Conservation (phyloP, 2,888 invertebrate genomes). For the Noctua fimbriata region DNA sequence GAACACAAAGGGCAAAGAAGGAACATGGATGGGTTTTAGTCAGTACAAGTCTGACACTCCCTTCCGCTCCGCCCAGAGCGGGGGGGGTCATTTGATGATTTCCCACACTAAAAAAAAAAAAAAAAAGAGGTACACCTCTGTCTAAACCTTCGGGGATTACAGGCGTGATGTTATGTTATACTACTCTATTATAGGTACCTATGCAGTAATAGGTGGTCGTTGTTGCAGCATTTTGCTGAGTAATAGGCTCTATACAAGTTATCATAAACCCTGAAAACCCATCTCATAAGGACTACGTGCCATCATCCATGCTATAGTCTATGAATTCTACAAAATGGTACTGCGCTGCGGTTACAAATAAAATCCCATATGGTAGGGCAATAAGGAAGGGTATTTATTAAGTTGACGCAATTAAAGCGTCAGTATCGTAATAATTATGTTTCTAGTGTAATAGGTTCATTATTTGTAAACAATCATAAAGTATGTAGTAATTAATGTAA, state of each 20-base stretch:
- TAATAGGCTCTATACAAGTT: background rate
- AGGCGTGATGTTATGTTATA: background rate
- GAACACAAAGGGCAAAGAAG: too few species aligned
- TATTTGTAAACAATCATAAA: background rate
- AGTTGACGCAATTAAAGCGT: background rate
- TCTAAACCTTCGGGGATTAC: too few species aligned
- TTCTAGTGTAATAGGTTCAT: background rate
- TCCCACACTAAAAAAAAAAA: too few species aligned
- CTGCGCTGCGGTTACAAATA: constrained; percentile 23
- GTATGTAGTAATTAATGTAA: background rate
- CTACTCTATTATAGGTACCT: background rate
- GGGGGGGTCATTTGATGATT: too few species aligned
- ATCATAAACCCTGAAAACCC: background rate
- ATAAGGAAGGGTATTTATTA: background rate
- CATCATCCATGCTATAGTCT: background rate
- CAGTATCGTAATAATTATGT: background rate
- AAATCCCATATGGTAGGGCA: background rate
- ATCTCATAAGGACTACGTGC: background rate
- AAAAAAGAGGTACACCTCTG: background rate
- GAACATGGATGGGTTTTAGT: too few species aligned
- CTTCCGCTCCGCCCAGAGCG: too few species aligned
- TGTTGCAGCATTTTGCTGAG: constrained; percentile 2
- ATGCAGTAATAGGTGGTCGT: background rate
- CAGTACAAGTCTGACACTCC: too few species aligned
- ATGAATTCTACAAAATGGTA: background rate